Evolutionary conservation across 2,888 invertebrate genomes (phyloP).

Genomic region (Oxyteleia sp.): DNA sequence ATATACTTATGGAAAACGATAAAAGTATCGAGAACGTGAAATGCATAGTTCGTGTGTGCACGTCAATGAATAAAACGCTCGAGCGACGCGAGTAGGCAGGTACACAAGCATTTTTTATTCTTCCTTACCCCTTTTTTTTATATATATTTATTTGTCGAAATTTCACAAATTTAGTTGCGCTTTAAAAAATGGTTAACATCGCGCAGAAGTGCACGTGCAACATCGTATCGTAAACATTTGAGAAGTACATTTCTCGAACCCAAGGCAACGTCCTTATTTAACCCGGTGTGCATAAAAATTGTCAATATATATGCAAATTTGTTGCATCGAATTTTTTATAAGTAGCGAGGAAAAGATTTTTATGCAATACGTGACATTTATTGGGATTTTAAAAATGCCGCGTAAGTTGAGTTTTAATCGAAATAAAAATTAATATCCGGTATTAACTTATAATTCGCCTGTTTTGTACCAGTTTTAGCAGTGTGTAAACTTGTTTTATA

Average conservation of each 20-base stretch:
- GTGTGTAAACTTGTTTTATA: no score
- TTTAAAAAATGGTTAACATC: constrained; percentile 42
- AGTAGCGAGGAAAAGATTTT: constrained; percentile 36
- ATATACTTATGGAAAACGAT: no score
- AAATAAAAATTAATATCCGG: neutral
- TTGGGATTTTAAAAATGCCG: constrained; percentile 14
- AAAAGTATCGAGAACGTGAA: no score
- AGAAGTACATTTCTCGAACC: constrained; percentile 26
- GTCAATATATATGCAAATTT: constrained; percentile 65
- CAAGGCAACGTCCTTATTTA: constrained; percentile 61
- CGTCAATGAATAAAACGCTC: no score
- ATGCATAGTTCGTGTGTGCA: no score
- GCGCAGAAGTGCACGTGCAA: constrained; percentile 5
- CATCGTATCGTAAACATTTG: constrained; percentile 37
- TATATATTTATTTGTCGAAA: constrained; percentile 31
- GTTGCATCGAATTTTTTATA: constrained; percentile 48
- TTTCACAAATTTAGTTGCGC: constrained; percentile 44
- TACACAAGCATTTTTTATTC: no score
- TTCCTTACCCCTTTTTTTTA: no score
- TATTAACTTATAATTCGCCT: no score
- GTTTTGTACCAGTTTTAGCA: no score
- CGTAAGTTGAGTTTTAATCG: neutral
- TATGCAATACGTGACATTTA: constrained; percentile 41
- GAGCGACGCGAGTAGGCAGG: no score
- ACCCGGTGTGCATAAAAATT: constrained; percentile 56